phyloP scores from a whole-genome alignment of 2,113 vertebrate species.

The Salvelinus namaycush region DNA sequence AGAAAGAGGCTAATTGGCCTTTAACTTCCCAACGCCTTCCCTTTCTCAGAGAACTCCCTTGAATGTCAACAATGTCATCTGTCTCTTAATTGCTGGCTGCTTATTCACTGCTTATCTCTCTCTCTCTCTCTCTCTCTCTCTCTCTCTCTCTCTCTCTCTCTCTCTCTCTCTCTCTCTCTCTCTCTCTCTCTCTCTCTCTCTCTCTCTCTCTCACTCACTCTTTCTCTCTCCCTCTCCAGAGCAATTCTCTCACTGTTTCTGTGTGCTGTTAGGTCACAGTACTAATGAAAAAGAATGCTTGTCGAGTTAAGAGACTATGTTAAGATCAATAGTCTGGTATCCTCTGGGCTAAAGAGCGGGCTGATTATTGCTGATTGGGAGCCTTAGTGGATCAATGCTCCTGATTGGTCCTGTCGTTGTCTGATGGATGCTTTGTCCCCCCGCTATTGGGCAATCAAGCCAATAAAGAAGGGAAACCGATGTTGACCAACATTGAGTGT shows the following conservation, averaged over 20 bases:
- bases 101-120: no score
- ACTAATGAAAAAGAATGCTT: conserved; percentile 56
- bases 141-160: no score
- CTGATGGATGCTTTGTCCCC: conserved; percentile 55
- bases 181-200: no score
- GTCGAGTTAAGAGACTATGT: conserved; percentile 21
- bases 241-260: not conserved
- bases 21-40: conserved; percentile 10
- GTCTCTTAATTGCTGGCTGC: not conserved
- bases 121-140: no score
- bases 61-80: not conserved
- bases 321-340: conserved; percentile 22
- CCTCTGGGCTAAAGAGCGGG: conserved; percentile 3
- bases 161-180: no score
- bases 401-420: conserved; percentile 35
- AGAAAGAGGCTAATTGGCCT: conserved; percentile 35
- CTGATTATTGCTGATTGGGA: conserved; percentile 66
- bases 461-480: conserved; percentile 13
- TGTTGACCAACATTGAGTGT: not conserved
- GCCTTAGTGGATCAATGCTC: conserved; percentile 52
- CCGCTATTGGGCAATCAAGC: conserved; percentile 43
- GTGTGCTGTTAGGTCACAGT: not conserved
- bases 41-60: not conserved
- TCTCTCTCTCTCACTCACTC: not conserved
- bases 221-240: not conserved